phyloP scores from a whole-genome alignment of 2,888 invertebrate species.

The Theodoxus fluviatilis region DNA sequence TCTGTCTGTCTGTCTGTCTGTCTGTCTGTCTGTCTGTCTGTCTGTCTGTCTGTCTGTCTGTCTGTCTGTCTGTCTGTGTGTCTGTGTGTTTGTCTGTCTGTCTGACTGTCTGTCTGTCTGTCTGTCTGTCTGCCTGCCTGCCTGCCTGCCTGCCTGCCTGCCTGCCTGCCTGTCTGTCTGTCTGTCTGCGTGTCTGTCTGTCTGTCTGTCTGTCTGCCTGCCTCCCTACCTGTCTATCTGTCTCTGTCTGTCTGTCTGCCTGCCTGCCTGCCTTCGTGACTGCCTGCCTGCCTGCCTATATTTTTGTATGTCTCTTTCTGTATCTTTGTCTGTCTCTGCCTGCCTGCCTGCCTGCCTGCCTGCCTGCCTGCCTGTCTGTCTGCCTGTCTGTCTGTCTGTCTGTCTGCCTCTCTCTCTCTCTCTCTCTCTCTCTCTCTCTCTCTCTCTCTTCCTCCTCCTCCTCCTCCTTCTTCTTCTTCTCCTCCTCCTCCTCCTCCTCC shows the following conservation, averaged over 20 bases:
- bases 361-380: background rate
- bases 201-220: conserved; percentile 10
- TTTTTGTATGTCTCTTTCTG: background rate
- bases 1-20: conserved; percentile 5
- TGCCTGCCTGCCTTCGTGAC: background rate
- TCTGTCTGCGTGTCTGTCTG: background rate
- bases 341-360: background rate
- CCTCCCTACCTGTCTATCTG: background rate
- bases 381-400: background rate
- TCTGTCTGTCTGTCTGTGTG: conserved; percentile 11
- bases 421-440: background rate
- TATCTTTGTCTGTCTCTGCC: background rate
- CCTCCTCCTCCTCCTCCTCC: background rate
- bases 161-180: conserved; percentile 1
- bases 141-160: background rate
- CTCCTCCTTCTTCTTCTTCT: background rate
- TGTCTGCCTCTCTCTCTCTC: background rate
- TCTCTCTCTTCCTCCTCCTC: background rate
- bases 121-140: background rate
- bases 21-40: conserved; percentile 10
- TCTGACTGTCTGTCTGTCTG: background rate
- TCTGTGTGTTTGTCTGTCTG: background rate
- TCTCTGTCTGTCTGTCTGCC: background rate
- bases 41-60: conserved; percentile 8
- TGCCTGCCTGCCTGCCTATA: background rate